These are phyloP conservation scores for Oryzias sinensis DNA, from an alignment of 2,797 vertebrate genomes.

Conservation along the genomic window DNA sequence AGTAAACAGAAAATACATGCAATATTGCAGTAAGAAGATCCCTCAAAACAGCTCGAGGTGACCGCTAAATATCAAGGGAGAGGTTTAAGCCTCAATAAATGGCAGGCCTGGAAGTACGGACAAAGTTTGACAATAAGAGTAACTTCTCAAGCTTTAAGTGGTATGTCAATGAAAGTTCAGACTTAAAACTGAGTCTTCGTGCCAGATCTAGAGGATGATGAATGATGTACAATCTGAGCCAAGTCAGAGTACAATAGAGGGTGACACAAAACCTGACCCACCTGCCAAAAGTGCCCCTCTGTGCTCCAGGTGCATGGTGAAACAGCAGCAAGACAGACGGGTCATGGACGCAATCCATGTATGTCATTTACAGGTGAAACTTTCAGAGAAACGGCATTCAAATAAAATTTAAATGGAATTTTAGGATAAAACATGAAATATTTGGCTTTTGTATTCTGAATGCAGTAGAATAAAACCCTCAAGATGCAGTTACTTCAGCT, in stretches of 20 bases:
- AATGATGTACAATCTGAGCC: not conserved
- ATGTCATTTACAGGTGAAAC: not conserved
- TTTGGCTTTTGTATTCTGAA: not conserved
- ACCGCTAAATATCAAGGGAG: no score
- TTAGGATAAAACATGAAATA: not conserved
- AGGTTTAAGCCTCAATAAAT: no score
- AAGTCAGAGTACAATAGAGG: not conserved
- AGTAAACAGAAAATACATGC: no score
- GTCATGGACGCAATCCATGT: not conserved
- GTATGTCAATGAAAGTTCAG: not conserved
- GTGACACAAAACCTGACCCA: not conserved
- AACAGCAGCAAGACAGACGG: not conserved
- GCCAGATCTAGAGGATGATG: not conserved
- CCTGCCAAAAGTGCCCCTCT: not conserved
- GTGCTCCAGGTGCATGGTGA: conserved; percentile 13
- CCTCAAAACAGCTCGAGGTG: no score
- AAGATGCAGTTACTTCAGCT: not conserved
- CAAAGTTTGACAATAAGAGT: no score
- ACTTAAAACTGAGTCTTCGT: not conserved
- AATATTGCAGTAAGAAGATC: no score
- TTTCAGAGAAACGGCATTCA: not conserved
- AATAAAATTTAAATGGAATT: not conserved
- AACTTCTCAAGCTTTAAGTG: no score
- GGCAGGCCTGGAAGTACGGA: no score
- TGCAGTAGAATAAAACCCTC: conserved; percentile 2